Evolutionary conservation across 2,113 vertebrate genomes (phyloP).

Genomic region (Strix aluco): DNA sequence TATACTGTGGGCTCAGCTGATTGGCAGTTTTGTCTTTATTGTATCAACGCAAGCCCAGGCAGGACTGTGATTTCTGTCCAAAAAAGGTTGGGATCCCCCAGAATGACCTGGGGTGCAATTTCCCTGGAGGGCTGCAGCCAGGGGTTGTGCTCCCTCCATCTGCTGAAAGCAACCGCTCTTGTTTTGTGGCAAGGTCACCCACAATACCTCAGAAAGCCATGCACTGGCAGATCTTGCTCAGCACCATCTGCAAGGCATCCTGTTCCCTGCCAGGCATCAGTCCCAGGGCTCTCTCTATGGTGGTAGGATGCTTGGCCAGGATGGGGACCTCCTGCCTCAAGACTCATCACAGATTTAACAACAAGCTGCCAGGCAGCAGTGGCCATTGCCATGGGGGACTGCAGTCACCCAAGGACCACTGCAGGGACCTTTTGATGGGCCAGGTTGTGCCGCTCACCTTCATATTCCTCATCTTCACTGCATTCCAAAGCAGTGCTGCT

Average conservation of each 20-base stretch:
- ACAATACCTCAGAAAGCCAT: neutral
- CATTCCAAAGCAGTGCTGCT: neutral
- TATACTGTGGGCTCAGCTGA: neutral
- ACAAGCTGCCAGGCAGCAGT: neutral
- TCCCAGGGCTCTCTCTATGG: neutral
- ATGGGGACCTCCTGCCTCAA: neutral
- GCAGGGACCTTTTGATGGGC: neutral
- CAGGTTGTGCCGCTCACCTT: neutral
- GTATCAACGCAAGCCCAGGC: neutral
- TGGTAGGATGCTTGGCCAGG: neutral
- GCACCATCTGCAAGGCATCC: neutral
- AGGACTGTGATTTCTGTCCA: neutral
- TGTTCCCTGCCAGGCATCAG: neutral
- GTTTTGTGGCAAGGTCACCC: neutral
- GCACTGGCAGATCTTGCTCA: neutral
- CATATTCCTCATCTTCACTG: rapidly evolving
- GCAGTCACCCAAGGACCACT: neutral
- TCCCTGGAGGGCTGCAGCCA: neutral
- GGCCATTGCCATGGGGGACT: neutral
- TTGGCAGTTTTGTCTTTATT: neutral
- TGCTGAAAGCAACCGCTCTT: neutral
- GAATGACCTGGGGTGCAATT: neutral
- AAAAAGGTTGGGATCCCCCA: neutral
- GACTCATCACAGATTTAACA: neutral
- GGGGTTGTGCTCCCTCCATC: neutral